Conservation (phyloP, 2,113 vertebrate species). For the Chascanopsetta lugubris region DNA sequence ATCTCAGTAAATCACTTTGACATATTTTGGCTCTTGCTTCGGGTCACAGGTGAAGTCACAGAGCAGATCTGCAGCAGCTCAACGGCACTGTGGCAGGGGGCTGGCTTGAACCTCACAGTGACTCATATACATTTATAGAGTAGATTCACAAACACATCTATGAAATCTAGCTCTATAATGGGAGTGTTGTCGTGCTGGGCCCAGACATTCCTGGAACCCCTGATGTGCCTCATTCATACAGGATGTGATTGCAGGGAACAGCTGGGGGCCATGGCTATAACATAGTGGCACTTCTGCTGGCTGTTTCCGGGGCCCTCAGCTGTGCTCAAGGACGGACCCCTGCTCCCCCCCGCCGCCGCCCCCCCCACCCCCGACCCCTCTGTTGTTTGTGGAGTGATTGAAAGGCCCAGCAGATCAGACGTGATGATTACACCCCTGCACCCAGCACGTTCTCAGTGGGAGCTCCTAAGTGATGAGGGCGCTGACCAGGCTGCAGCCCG, state of each 20-base stretch:
- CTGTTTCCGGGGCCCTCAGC: slow-evolving; percentile 57
- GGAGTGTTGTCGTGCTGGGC: not conserved
- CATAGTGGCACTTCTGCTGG: slow-evolving; percentile 10
- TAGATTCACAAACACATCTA: too few species aligned
- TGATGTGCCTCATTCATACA: slow-evolving; percentile 17
- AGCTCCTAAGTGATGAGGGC: slow-evolving; percentile 67
- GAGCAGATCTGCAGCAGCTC: slow-evolving; percentile 11
- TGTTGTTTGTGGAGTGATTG: slow-evolving; percentile 68
- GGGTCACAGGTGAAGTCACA: not conserved
- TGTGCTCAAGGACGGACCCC: slow-evolving; percentile 60
- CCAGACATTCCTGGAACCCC: slow-evolving; percentile 6
- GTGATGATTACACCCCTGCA: slow-evolving; percentile 56
- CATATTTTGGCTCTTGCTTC: not conserved
- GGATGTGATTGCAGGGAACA: slow-evolving; percentile 46
- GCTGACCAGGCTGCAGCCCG: slow-evolving; percentile 43
- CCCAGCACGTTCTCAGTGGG: slow-evolving; percentile 26
- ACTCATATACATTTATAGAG: slow-evolving; percentile 6
- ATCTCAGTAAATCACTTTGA: not conserved
- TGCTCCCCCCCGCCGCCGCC: too few species aligned
- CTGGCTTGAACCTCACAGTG: not conserved
- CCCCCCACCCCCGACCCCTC: slow-evolving; percentile 31
- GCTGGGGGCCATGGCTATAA: slow-evolving; percentile 46
- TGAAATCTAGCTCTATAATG: slow-evolving; percentile 20
- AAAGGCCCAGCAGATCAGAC: slow-evolving; percentile 54
- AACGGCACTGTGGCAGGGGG: not conserved